These are phyloP conservation scores for Acrossocheilus fasciatus DNA, from an alignment of 2,797 vertebrate species.

Conservation along the genomic window DNA sequence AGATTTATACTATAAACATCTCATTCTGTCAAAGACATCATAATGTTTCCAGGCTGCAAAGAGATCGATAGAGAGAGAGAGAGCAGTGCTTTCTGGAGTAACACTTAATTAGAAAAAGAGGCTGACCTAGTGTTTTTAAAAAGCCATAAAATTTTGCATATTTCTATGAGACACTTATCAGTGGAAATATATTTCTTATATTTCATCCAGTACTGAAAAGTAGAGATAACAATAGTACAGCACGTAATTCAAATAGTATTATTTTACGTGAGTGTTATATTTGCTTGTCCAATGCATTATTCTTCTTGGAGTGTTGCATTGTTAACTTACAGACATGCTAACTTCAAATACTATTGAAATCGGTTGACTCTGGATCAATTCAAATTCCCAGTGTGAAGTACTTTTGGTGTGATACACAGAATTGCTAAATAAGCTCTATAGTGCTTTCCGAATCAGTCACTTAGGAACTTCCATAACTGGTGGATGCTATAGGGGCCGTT, in stretches of 20 bases:
- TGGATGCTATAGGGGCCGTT: not conserved
- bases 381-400: not conserved
- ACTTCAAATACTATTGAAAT: not conserved
- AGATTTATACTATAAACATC: constrained; percentile 25
- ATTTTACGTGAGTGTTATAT: not conserved
- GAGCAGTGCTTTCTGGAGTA: constrained; percentile 13
- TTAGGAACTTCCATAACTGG: not conserved
- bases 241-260: not conserved
- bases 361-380: not conserved
- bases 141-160: not conserved
- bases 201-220: not conserved
- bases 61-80: not conserved
- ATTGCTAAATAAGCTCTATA: not conserved
- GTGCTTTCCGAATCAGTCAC: not conserved
- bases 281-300: not conserved
- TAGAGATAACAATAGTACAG: not conserved
- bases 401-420: not conserved
- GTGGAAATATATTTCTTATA: not conserved
- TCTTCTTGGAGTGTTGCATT: not conserved
- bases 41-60: constrained; percentile 7
- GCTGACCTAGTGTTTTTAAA: constrained; percentile 5
- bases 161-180: not conserved
- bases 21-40: constrained; percentile 34
- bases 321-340: not conserved
- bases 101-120: not conserved